phyloP scores from a whole-genome alignment of 2,113 vertebrate genomes.

The Tiliqua scincoides region DNA sequence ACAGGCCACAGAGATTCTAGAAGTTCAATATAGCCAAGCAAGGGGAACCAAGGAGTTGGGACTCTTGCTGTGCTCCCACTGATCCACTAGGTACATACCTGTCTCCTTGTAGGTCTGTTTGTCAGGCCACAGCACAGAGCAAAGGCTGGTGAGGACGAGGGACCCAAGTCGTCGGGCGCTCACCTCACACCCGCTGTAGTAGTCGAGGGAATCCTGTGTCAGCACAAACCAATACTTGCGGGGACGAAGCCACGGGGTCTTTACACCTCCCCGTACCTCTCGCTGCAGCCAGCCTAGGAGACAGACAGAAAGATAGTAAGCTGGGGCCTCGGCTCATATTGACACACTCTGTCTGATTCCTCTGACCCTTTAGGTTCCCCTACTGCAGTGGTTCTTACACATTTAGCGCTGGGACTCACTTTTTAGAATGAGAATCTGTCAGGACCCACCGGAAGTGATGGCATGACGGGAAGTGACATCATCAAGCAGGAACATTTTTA shows the following conservation, averaged over 20 bases:
- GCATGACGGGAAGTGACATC: no score
- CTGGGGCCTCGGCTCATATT: neutral
- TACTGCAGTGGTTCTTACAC: no score
- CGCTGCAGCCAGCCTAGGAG: conserved; percentile 91
- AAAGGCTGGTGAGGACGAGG: conserved; percentile 94
- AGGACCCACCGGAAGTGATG: no score
- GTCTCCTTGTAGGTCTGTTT: conserved; percentile 93
- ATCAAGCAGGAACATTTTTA: no score
- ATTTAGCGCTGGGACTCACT: no score
- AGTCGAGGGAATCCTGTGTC: conserved; percentile 91
- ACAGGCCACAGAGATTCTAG: neutral
- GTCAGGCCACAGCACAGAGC: conserved; percentile 94
- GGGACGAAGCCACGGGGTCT: conserved; percentile 87
- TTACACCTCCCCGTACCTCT: conserved; percentile 82
- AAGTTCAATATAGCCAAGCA: neutral
- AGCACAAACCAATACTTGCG: conserved; percentile 95
- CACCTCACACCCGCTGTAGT: conserved; percentile 88
- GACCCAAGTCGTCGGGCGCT: conserved; percentile 87
- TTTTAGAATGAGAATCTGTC: no score
- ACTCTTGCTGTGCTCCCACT: neutral
- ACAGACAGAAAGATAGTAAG: neutral
- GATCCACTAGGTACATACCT: conserved; percentile 67
- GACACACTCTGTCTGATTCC: neutral
- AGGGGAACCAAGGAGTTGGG: neutral
- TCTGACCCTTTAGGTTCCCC: neutral